Conservation (phyloP, 1,140 invertebrate species). For the Drosophila kepulauana region DNA sequence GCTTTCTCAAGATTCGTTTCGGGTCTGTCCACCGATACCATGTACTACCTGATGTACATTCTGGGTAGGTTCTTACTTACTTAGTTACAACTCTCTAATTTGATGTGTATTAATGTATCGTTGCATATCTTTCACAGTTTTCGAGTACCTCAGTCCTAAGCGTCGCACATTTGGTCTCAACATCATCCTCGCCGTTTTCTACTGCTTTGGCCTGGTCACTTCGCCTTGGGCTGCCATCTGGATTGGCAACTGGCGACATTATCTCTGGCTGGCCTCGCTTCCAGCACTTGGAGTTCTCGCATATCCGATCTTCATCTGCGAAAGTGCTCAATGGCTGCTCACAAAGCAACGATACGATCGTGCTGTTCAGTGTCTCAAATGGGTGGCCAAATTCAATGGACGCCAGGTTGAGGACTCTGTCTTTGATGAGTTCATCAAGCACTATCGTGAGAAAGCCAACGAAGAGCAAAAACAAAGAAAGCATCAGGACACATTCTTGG, state of each 20-base stretch:
- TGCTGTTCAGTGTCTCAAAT: slow-evolving; percentile 86
- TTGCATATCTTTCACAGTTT: slow-evolving; percentile 72
- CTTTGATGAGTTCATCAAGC: slow-evolving; percentile 83
- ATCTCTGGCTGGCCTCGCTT: slow-evolving; percentile 85
- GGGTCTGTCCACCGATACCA: slow-evolving; percentile 87
- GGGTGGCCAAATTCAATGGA: slow-evolving; percentile 87
- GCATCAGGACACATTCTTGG: slow-evolving; percentile 81
- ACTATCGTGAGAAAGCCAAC: slow-evolving; percentile 70
- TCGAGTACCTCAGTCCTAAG: slow-evolving; percentile 87
- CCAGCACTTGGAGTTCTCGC: slow-evolving; percentile 84
- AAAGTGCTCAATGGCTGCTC: slow-evolving; percentile 88
- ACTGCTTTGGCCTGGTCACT: slow-evolving; percentile 86
- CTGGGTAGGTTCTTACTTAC: slow-evolving; percentile 84
- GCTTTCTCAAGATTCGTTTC: slow-evolving; percentile 86
- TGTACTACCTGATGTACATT: slow-evolving; percentile 88
- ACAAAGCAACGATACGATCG: slow-evolving; percentile 86
- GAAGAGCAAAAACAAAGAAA: slow-evolving; percentile 46
- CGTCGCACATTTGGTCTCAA: slow-evolving; percentile 87
- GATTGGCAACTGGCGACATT: slow-evolving; percentile 86
- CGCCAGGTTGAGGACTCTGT: slow-evolving; percentile 84
- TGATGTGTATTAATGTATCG: no score
- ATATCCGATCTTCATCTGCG: slow-evolving; percentile 86
- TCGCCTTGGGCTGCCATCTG: slow-evolving; percentile 86
- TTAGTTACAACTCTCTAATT: no score
- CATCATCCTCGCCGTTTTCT: slow-evolving; percentile 87